A percentile compares a stretch with the other conserved stretches of the same genome.
Evolutionary conservation across 2,888 invertebrate species (phyloP).

Genomic region (Amaurobius ferox): DNA sequence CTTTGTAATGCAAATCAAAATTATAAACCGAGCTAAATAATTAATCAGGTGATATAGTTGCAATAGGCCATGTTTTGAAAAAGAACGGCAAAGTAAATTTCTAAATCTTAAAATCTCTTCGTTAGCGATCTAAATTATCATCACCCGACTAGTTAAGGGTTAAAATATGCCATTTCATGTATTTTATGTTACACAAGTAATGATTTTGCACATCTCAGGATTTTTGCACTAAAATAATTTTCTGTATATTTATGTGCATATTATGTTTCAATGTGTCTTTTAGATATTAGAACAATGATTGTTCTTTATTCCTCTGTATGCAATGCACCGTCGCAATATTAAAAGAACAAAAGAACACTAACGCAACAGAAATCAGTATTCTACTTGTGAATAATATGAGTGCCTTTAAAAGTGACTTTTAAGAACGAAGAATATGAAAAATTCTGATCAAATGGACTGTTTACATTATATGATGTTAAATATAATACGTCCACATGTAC

Average conservation of each 20-base stretch:
- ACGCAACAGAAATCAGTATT: neutral
- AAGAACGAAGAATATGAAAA: constrained; percentile 40
- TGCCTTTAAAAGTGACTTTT: constrained; percentile 50
- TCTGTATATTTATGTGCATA: neutral
- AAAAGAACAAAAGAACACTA: neutral
- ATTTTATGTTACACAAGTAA: no score
- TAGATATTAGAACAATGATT: neutral
- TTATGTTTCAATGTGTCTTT: constrained; percentile 1
- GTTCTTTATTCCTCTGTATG: neutral
- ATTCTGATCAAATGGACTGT: constrained; percentile 61
- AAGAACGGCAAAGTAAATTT: no score
- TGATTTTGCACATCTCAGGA: neutral
- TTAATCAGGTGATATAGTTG: no score
- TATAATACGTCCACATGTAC: constrained; percentile 63
- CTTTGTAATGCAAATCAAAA: no score
- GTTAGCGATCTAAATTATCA: no score
- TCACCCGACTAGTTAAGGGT: no score
- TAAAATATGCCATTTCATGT: no score
- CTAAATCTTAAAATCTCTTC: no score
- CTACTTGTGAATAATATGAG: constrained; percentile 26
- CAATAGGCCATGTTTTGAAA: no score
- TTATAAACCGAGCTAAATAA: no score
- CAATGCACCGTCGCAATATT: neutral
- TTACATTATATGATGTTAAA: constrained; percentile 45
- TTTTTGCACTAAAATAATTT: neutral